Conservation (phyloP, 2,888 invertebrate genomes). For the Sarcophaga caerulescens region DNA sequence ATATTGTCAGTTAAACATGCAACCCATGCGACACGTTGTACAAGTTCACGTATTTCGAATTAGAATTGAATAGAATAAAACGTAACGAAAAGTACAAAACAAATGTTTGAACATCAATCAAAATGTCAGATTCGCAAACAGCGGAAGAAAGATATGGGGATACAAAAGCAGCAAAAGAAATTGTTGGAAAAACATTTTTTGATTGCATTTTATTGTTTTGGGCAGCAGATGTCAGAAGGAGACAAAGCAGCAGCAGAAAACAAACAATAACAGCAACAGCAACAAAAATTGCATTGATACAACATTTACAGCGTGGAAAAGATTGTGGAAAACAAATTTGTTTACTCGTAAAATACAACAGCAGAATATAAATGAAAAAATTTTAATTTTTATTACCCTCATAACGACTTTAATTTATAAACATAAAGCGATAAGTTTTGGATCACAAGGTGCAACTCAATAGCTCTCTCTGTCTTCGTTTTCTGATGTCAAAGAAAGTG, state of each 20-base stretch:
- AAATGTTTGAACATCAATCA: slow-evolving; percentile 70
- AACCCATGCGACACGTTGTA: slow-evolving; percentile 34
- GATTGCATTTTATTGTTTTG: slow-evolving; percentile 28
- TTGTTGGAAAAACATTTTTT: not conserved
- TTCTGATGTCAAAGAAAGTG: no score
- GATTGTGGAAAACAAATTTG: not conserved
- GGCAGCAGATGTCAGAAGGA: not conserved
- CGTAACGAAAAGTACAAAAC: slow-evolving; percentile 1
- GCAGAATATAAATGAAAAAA: no score
- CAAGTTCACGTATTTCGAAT: slow-evolving; percentile 46
- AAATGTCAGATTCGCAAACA: slow-evolving; percentile 56
- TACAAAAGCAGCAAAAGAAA: not conserved
- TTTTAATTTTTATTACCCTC: no score
- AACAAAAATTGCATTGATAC: not conserved
- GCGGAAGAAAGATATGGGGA: slow-evolving; percentile 9
- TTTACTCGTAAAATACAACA: not conserved
- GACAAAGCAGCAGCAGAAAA: not conserved
- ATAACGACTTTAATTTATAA: no score
- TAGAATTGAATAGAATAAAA: slow-evolving; percentile 54
- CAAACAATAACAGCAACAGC: not conserved
- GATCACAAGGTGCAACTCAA: no score
- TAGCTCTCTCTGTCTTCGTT: no score
- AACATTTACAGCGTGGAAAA: not conserved
- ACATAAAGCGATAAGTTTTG: no score
- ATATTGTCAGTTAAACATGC: slow-evolving; percentile 47